Percentiles rank a stretch among this genome's conserved stretches.
phyloP scores from a whole-genome alignment of 92 coral and sea anemone genomes.

The Epizoanthus scotinus region DNA sequence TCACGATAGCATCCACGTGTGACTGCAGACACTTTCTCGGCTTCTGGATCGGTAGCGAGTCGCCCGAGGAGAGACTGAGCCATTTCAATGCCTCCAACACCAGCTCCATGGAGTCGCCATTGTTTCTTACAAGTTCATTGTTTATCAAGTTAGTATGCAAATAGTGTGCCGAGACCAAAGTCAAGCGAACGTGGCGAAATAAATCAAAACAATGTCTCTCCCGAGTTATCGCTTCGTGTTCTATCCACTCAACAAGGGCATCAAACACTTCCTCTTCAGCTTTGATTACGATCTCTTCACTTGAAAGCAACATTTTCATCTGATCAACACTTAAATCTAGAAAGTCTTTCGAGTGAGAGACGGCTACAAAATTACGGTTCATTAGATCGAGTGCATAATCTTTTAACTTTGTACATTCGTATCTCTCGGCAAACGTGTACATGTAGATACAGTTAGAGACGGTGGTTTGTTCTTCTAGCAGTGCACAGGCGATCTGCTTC shows the following conservation, averaged over 20 bases:
- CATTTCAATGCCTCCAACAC: slow-evolving; percentile 68
- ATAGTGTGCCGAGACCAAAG: slow-evolving; percentile 64
- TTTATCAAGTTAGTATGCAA: slow-evolving; percentile 63
- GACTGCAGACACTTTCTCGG: slow-evolving; percentile 73
- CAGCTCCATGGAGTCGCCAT: slow-evolving; percentile 61
- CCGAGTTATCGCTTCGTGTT: slow-evolving; percentile 60
- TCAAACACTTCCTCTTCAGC: slow-evolving; percentile 89
- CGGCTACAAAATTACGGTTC: slow-evolving; percentile 72
- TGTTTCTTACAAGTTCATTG: slow-evolving; percentile 59
- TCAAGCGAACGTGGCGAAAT: slow-evolving; percentile 81
- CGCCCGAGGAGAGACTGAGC: slow-evolving; percentile 52
- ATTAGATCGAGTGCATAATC: slow-evolving; percentile 75
- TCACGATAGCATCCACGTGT: slow-evolving; percentile 74
- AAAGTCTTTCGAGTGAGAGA: slow-evolving; percentile 79
- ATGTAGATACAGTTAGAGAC: slow-evolving; percentile 73
- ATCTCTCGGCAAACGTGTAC: slow-evolving; percentile 78
- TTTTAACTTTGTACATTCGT: slow-evolving; percentile 76
- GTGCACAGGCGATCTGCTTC: slow-evolving; percentile 73
- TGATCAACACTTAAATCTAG: slow-evolving; percentile 60
- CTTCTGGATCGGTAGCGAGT: slow-evolving; percentile 45
- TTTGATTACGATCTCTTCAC: slow-evolving; percentile 71
- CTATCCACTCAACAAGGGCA: slow-evolving; percentile 77
- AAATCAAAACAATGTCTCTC: slow-evolving; percentile 65
- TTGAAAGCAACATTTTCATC: slow-evolving; percentile 70
- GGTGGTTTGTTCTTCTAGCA: slow-evolving; percentile 67